These are phyloP conservation scores for Pachycephus smyrnensis DNA, from an alignment of 2,888 invertebrate species.

Conservation along the genomic window DNA sequence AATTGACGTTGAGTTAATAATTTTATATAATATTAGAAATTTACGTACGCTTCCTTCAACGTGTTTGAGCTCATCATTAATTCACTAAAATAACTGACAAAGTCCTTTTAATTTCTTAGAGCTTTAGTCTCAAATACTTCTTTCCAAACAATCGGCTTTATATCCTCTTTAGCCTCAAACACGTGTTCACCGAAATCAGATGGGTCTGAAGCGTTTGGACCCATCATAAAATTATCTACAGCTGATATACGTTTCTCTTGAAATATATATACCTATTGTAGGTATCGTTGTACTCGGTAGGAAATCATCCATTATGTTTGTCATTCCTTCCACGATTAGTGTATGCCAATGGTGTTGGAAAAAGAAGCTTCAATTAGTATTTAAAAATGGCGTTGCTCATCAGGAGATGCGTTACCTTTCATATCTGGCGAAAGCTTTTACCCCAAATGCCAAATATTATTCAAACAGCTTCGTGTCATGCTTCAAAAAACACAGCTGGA, in stretches of 20 bases:
- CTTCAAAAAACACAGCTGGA: not conserved
- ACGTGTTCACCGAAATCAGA: not conserved
- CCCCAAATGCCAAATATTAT: not conserved
- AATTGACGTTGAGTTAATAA: not conserved
- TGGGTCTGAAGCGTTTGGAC: not conserved
- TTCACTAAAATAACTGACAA: not conserved
- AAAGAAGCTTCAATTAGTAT: not conserved
- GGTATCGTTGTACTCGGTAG: not conserved
- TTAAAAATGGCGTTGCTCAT: not conserved
- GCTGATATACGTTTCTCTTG: not conserved
- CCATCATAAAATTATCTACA: not conserved
- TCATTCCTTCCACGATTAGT: not conserved
- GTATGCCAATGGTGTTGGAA: not conserved
- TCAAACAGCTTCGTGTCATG: not conserved
- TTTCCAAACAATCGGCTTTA: too few relatives aligned
- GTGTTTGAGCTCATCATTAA: conserved; percentile 40
- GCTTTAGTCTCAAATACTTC: not conserved
- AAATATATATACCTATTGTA: not conserved
- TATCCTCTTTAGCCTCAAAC: not conserved
- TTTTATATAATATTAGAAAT: not conserved
- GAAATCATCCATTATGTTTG: not conserved
- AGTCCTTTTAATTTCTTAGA: not conserved
- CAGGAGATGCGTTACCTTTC: not conserved
- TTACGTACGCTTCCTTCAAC: conserved; percentile 54
- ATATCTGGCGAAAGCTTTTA: not conserved